These are phyloP conservation scores for Muscicapa comitata DNA, from an alignment of 2,797 vertebrate species.

Conservation along the genomic window DNA sequence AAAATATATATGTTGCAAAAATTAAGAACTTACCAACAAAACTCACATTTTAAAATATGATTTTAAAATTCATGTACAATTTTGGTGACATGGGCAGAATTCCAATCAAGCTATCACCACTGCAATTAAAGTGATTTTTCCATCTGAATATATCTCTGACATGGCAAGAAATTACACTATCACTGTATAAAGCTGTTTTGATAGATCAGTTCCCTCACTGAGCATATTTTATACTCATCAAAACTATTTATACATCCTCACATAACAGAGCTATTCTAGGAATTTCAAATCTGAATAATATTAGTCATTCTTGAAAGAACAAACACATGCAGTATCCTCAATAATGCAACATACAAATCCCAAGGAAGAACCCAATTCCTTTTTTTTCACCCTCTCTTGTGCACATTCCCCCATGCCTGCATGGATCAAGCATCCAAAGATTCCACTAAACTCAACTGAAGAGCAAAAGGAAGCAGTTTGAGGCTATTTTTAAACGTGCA, in stretches of 20 bases:
- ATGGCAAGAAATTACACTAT: constrained; percentile 13
- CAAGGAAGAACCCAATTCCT: neutral
- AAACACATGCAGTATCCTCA: neutral
- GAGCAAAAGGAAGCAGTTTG: neutral
- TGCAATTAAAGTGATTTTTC: constrained; percentile 65
- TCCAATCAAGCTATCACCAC: constrained; percentile 22
- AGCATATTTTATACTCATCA: constrained; percentile 56
- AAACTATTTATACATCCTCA: constrained; percentile 52
- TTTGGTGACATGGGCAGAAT: constrained; percentile 5
- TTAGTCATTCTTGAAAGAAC: constrained; percentile 2
- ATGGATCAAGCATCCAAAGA: neutral
- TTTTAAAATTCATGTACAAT: neutral
- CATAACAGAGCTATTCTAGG: constrained; percentile 41
- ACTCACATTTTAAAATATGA: neutral
- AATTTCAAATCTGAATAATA: constrained; percentile 41
- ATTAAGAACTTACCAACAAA: constrained; percentile 15
- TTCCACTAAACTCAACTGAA: neutral
- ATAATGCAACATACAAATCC: neutral
- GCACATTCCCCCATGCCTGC: accelerated
- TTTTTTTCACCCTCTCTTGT: neutral
- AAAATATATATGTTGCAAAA: neutral
- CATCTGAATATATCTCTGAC: constrained; percentile 23
- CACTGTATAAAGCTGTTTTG: constrained; percentile 39
- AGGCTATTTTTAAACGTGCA: neutral
- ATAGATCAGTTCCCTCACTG: constrained; percentile 54